Evolutionary conservation across 1,140 invertebrate species (phyloP), one percentile per base, ranked within the genome.

Genomic region (Drosophila funebris): DNA sequence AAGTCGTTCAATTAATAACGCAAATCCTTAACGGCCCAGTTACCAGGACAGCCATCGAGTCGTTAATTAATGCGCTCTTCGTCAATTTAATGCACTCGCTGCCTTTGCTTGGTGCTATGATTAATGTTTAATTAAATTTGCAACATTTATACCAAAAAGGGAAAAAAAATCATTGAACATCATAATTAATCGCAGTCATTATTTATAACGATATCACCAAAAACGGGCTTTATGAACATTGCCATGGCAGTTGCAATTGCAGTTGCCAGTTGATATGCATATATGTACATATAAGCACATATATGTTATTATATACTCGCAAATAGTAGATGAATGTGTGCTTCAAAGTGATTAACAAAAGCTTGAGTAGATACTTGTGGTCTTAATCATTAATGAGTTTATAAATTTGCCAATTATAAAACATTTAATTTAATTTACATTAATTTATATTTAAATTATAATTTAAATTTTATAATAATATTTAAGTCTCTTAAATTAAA

Each of bases 51-150:
- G 46, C 53, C 18, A 11, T 8, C 52, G 18, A 13, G 64, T 52
- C 80, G 80, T 83, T 83, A 83, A 83, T 83, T 83, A 85, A 83
- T 80, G 76, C 68, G 74, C 76, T 76, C 78, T 33, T 69, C 76
- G 69, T 27, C 43, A 70, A 66, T 68, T 67, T 54, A 50, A 77
- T 78, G 68, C 50, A 78, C 69, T 80, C 58, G 61, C 29, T 43
- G 22, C 24, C 16, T 2, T 24, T 44, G 22, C 29, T 33, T 22
- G 29, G 33, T 73, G 64, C 72, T 64, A 80, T 85, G 81, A 84
- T 84, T 80, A 84, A 84, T 84, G 80, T 73, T 84, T 85, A 84
- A 84, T 85, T 85, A 84, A 84, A 75, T 80, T 85, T 83, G 50
- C 73, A 70, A 63, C 57, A 71, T 64, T 27, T 44, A 54, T 46